phyloP scores from a whole-genome alignment of 2,797 vertebrate genomes.

The Sebastes aleutianus region DNA sequence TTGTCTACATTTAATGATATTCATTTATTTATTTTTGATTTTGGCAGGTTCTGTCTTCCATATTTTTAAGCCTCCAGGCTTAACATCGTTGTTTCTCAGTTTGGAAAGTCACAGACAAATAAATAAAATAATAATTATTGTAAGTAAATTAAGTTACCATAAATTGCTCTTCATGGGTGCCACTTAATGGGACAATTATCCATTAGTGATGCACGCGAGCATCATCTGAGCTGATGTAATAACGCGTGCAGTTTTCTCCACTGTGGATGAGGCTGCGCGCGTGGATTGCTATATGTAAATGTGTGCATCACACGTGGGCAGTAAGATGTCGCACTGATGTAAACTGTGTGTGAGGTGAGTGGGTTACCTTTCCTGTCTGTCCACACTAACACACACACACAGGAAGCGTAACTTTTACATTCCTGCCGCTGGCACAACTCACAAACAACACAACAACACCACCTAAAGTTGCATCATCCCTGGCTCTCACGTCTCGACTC shows the following conservation, averaged over 20 bases:
- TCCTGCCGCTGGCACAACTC: neutral
- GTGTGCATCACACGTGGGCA: neutral
- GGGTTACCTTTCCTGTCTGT: neutral
- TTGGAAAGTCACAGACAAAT: no score
- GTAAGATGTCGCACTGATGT: accelerated
- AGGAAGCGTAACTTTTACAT: neutral
- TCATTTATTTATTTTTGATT: no score
- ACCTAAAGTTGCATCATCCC: slow-evolving; percentile 51
- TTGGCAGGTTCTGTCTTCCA: no score
- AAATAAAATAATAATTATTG: neutral
- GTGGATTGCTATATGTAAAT: neutral
- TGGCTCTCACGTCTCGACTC: no score
- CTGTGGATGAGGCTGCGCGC: neutral
- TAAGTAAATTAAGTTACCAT: neutral
- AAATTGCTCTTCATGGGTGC: neutral
- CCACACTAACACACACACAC: neutral
- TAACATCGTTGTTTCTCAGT: no score
- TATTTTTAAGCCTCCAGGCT: no score
- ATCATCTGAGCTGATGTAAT: slow-evolving; percentile 66
- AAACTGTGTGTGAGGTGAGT: neutral
- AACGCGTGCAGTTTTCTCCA: slow-evolving; percentile 26
- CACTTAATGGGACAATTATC: neutral
- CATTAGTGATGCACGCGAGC: neutral
- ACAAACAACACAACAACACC: neutral
- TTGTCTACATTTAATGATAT: no score